Base-by-base conservation (phyloP, 2,797 vertebrate genomes). In the Premnoplex brunnescens region DNA sequence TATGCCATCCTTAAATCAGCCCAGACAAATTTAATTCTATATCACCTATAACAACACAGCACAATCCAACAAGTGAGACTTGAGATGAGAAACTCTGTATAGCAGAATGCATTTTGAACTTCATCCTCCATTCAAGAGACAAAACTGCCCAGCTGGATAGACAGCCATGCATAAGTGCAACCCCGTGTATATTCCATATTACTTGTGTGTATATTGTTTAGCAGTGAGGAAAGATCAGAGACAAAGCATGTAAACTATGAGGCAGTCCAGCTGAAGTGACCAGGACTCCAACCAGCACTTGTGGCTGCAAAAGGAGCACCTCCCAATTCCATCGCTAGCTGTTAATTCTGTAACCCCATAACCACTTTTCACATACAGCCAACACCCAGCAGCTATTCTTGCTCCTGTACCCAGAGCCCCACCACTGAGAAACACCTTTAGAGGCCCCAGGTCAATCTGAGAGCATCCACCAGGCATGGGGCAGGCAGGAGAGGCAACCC, bases 31-130 rank as follows among this genome's bases (percentile, higher is more conserved):
- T 16, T 27, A 77, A 23, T 64, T 82, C 12, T 54, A 3, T 28
- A 54, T 84, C 34, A 36, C 5, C 4, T 59, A 27, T 24, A 67
- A 37, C 9, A 17, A 48, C 54, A 60, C 63, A 78, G 39, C 16
- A 67, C 46, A 60, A 15, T 6, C 4, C 48, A 41, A 10, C 7
- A 24, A 73, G 30, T 13, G 39, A 85, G 46, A 62, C 41, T 37
- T 37, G 27, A 85, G 44, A 76, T 9, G 18, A 51, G n/a, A 54
- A 78, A 85, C 18, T 67, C 54, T 36, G 15, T 14, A n/a, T 12
- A 55, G 24, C 19, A 73, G 43, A 95, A 82, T 8, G n/a, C 9
- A 91, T 51, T 89, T 87, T 39, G 23, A 89, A 83, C 28, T 56
- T 34, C 34, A 4, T 39, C 10, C 43, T 59, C 55, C 54, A 82